phyloP scores from a whole-genome alignment of 1,140 invertebrate species.

The Calephelis virginiensis region DNA sequence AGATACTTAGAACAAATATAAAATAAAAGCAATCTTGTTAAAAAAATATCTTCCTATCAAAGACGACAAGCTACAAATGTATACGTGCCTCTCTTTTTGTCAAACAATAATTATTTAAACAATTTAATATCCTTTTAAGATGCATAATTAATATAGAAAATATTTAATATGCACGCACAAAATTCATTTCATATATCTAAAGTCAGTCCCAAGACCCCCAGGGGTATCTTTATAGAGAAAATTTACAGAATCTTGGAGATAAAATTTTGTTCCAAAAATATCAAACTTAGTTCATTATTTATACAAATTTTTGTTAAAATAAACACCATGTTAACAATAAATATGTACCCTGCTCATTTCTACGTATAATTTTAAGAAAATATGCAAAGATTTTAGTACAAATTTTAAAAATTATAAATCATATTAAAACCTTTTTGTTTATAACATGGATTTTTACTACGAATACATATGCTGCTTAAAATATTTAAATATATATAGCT shows the following conservation, averaged over 20 bases:
- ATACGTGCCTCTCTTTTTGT: slow-evolving; percentile 16
- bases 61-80: slow-evolving; percentile 26
- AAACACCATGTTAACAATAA: too few relatives aligned
- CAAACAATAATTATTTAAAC: slow-evolving; percentile 28
- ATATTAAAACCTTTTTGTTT: too few relatives aligned
- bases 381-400: too few relatives aligned
- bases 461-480: too few relatives aligned
- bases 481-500: too few relatives aligned
- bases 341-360: too few relatives aligned
- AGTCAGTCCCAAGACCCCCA: slow-evolving; percentile 40
- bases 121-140: slow-evolving; percentile 26
- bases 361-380: too few relatives aligned
- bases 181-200: slow-evolving; percentile 1
- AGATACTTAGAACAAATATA: slow-evolving; percentile 59
- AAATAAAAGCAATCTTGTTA: slow-evolving; percentile 59
- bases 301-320: background rate
- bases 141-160: slow-evolving; percentile 4
- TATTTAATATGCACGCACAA: background rate
- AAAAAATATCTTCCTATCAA: slow-evolving; percentile 46
- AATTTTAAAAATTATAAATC: too few relatives aligned
- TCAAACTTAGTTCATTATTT: background rate
- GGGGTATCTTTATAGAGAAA: slow-evolving; percentile 21
- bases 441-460: too few relatives aligned
- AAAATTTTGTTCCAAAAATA: background rate
- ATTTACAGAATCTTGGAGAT: background rate